Conservation (phyloP, 2,888 invertebrate species). For the Andrena flavipes region DNA sequence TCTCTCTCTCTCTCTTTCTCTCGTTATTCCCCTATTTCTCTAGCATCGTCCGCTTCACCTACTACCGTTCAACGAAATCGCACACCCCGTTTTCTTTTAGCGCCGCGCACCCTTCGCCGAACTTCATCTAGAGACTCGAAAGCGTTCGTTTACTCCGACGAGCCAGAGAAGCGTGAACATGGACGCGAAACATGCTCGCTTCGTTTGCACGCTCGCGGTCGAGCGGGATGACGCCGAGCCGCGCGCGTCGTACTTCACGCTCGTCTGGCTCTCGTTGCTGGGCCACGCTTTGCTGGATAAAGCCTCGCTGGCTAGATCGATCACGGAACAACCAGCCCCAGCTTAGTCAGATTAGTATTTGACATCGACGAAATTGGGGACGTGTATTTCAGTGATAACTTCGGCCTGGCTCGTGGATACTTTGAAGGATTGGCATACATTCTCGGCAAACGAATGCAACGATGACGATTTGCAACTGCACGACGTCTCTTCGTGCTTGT, state of each 20-base stretch:
- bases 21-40: background rate
- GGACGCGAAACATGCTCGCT: background rate
- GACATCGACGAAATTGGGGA: slow-evolving; percentile 1
- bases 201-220: slow-evolving; percentile 20
- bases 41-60: background rate
- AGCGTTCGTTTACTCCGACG: slow-evolving; percentile 1
- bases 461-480: background rate
- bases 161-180: slow-evolving; percentile 19
- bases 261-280: background rate
- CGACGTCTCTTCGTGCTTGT: no score
- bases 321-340: slow-evolving; percentile 1
- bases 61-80: background rate
- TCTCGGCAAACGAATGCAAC: background rate
- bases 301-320: background rate
- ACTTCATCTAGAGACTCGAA: background rate
- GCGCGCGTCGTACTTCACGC: background rate
- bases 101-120: background rate
- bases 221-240: slow-evolving; percentile 10
- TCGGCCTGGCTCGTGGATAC: no score
- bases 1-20: background rate
- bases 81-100: background rate
- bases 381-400: background rate
- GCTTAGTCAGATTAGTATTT: slow-evolving; percentile 24
- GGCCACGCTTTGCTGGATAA: slow-evolving; percentile 3
- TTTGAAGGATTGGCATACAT: no score